phyloP scores from a whole-genome alignment of 2,113 vertebrate genomes.

The Bubo bubo region DNA sequence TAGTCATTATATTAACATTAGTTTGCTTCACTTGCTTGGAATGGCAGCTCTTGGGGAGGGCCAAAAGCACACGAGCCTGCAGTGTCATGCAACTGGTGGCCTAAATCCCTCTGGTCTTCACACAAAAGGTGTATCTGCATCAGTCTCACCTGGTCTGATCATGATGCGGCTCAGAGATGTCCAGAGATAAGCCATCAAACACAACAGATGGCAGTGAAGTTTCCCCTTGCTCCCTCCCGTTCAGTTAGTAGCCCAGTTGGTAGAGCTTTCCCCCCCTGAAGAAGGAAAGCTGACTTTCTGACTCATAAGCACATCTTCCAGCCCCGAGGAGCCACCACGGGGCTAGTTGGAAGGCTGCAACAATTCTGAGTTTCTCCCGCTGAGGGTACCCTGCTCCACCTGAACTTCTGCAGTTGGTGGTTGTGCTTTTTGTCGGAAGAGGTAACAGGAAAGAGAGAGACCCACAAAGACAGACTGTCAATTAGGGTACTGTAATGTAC shows the following conservation, averaged over 20 bases:
- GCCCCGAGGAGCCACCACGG: accelerated
- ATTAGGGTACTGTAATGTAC: not conserved
- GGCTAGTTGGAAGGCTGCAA: not conserved
- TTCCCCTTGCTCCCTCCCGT: not conserved
- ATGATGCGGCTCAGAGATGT: not conserved
- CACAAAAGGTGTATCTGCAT: not conserved
- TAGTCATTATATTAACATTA: not conserved
- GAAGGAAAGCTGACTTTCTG: not conserved
- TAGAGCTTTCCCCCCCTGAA: not conserved
- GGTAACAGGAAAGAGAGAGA: not conserved
- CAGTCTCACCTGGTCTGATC: not conserved
- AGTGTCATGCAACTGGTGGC: not conserved
- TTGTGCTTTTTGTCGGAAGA: not conserved
- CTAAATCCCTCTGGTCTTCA: not conserved
- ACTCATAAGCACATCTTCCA: not conserved
- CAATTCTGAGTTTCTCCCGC: not conserved
- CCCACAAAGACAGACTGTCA: not conserved
- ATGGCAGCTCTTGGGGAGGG: not conserved
- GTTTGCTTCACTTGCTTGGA: not conserved
- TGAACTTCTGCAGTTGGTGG: not conserved
- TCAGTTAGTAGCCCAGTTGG: not conserved
- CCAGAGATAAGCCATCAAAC: not conserved
- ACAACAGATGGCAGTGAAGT: not conserved
- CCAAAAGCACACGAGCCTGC: not conserved
- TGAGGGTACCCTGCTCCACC: not conserved